Evolutionary conservation across 2,797 vertebrate species (phyloP).

Genomic region (Neosilurus hyrtlii): DNA sequence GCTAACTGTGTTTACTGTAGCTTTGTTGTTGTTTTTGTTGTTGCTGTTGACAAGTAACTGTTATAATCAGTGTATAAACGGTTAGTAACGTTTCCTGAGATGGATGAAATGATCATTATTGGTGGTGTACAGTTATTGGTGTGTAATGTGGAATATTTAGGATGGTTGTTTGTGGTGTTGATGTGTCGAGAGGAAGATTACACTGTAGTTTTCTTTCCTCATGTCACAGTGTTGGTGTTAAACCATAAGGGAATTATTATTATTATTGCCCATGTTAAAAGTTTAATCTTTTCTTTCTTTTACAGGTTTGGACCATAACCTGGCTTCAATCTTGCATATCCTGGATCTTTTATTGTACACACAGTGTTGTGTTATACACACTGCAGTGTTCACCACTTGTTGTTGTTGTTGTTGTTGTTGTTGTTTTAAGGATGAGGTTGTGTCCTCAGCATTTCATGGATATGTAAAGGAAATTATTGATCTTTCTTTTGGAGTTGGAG

Average conservation of each 20-base stretch:
- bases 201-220: neutral
- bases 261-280: neutral
- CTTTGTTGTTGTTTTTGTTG: constrained; percentile 14
- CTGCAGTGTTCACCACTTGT: neutral
- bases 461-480: constrained; percentile 16
- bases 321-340: neutral
- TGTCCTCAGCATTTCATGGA: constrained; percentile 2
- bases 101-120: neutral
- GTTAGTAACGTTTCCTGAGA: too few relatives aligned
- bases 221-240: neutral
- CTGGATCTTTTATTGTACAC: neutral
- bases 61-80: neutral
- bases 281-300: constrained; percentile 19
- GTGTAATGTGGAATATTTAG: neutral
- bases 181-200: too few relatives aligned
- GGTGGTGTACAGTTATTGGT: neutral
- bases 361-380: too few relatives aligned
- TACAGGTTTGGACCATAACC: constrained; percentile 16
- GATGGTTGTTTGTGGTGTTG: neutral
- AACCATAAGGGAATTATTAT: neutral
- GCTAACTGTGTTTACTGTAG: constrained; percentile 22
- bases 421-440: neutral
- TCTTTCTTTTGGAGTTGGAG: neutral
- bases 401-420: too few relatives aligned
- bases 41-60: neutral